Conservation (phyloP, 1,140 invertebrate genomes). For the Zaprionus africanus region DNA sequence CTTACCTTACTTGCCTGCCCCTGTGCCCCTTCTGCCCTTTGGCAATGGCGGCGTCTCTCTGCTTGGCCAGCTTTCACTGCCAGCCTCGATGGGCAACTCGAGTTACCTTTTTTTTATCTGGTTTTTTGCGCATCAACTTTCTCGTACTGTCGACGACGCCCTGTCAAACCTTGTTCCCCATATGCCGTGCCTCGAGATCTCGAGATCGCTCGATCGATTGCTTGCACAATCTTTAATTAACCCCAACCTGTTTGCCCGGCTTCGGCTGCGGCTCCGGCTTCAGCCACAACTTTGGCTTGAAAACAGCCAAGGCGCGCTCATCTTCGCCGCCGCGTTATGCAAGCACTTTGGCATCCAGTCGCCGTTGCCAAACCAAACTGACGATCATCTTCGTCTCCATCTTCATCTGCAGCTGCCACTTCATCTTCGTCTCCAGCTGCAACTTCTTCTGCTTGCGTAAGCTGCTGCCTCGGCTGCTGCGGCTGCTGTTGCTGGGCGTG, state of each 20-base stretch:
- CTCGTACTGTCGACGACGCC: not conserved
- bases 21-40: not conserved
- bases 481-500: not conserved
- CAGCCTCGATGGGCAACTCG: not conserved
- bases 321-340: conserved; percentile 20
- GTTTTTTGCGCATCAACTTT: conserved; percentile 7
- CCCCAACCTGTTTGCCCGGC: conserved; percentile 62
- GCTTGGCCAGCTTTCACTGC: not conserved
- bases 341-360: conserved; percentile 64
- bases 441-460: conserved; percentile 10
- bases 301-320: conserved; percentile 25
- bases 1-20: not conserved
- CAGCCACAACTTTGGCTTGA: not conserved
- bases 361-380: conserved; percentile 44
- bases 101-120: not conserved
- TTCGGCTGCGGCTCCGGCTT: too few species aligned
- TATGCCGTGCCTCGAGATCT: not conserved
- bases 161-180: conserved; percentile 5
- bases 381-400: conserved; percentile 6
- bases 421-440: not conserved
- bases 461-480: conserved; percentile 9
- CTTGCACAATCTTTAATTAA: conserved; percentile 60
- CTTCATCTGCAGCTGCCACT: conserved; percentile 18
- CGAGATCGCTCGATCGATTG: conserved; percentile 27
- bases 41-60: not conserved